Percentiles rank a stretch among this genome's conserved stretches.
These are phyloP conservation scores for Temnothorax curvispinosus DNA, from an alignment of 1,140 invertebrate species.

Conservation along the genomic window DNA sequence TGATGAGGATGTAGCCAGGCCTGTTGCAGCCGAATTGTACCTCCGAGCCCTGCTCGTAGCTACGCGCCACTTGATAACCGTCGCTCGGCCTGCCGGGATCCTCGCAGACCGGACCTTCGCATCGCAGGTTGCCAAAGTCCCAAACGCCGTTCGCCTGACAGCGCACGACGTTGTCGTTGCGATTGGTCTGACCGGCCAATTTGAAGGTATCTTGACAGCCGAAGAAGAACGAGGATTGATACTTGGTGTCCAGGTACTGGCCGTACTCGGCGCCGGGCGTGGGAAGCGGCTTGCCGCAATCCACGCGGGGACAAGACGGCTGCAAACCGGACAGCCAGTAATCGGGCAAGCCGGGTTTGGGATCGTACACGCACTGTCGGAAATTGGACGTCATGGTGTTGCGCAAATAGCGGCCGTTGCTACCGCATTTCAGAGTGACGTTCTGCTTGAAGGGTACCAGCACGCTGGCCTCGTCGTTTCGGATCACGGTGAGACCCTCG, in stretches of 20 bases:
- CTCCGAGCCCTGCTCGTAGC: slow-evolving; percentile 97
- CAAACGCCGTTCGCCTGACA: slow-evolving; percentile 97
- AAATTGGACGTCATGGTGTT: slow-evolving; percentile 93
- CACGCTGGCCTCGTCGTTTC: slow-evolving; percentile 92
- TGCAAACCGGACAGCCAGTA: slow-evolving; percentile 96
- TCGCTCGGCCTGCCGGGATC: slow-evolving; percentile 97
- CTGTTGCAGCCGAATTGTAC: slow-evolving; percentile 95
- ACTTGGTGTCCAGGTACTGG: slow-evolving; percentile 94
- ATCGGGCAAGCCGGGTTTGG: slow-evolving; percentile 94
- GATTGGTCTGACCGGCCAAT: slow-evolving; percentile 95
- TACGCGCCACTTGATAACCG: slow-evolving; percentile 94
- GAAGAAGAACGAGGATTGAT: slow-evolving; percentile 97
- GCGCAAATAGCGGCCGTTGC: slow-evolving; percentile 91
- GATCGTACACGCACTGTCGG: slow-evolving; percentile 98
- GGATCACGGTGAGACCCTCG: slow-evolving; percentile 92
- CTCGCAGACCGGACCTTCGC: slow-evolving; percentile 97
- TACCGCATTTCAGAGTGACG: slow-evolving; percentile 93
- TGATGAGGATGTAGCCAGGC: slow-evolving; percentile 97
- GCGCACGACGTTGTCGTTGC: slow-evolving; percentile 96
- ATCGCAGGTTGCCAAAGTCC: slow-evolving; percentile 98
- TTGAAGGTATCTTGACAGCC: slow-evolving; percentile 98
- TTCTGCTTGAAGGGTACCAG: slow-evolving; percentile 96
- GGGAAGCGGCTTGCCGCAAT: slow-evolving; percentile 94
- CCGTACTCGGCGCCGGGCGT: slow-evolving; percentile 97
- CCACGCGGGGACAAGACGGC: slow-evolving; percentile 94